Base-by-base conservation (phyloP, 2,797 vertebrate genomes). In the Cryptoprocta ferox region DNA sequence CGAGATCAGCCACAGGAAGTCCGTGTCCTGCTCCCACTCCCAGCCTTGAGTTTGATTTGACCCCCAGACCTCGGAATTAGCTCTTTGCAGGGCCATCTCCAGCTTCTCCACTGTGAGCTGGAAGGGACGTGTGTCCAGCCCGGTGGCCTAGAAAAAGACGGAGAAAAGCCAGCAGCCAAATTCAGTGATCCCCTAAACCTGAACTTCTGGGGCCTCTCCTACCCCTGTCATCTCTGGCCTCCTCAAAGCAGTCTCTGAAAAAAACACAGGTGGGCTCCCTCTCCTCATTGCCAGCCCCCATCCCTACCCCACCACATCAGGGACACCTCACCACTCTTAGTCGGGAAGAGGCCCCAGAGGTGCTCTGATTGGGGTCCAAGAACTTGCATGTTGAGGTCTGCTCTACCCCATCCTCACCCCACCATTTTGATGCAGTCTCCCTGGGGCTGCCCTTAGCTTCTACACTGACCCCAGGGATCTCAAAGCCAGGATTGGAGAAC, bases 91-190 rank as follows among this genome's bases (percentile, higher is more conserved):
- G 84, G 99, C 98, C 90, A 98, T 98, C 97, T 99, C 99, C 96
- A 99, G 98, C 98, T 99, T 99, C 93, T 98, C 99, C 66, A 99
- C 99, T 0, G 99, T 99, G 66, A 99, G 99, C 86, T 99, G 99
- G 98, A 99, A 99, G 4, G 99, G 99, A 39, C 98, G 99, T 30
- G 98, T 98, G 78, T 98, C 99, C 88, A 98, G 98, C 82, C 98
- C 98, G 56, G 99, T 98, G 24, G 98, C 97, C 99, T 99, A 93
- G 80, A 97, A 97, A 81, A 95, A 94, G 79, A 98, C 3, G 50
- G 96, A 90, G n/a, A 63, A 15, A 48, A 79, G 8, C 50, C 35
- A 84, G 32, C 15, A 63, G 48, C 18, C 91, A 87, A 84, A 73
- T 65, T 80, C 48, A 96, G 11, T 13, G 79, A 35, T 19, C 7